Evolutionary conservation across 2,888 invertebrate genomes (phyloP).

Genomic region (Heliconius sara): DNA sequence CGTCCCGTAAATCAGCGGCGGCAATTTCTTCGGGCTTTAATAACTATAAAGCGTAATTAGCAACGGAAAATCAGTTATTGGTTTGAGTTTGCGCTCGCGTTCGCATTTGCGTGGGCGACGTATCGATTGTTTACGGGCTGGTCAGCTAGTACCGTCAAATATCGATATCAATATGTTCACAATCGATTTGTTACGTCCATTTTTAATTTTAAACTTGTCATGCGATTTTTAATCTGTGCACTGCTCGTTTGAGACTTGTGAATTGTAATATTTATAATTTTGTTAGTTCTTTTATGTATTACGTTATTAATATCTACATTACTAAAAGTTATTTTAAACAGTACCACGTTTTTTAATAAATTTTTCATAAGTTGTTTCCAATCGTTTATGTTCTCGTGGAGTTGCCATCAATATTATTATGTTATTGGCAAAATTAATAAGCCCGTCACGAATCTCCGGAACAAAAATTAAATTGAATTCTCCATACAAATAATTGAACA

Average conservation of each 20-base stretch:
- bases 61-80: slow-evolving; percentile 70
- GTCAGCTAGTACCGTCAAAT: slow-evolving; percentile 47
- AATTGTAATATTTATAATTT: not conserved
- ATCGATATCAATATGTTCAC: slow-evolving; percentile 51
- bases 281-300: not conserved
- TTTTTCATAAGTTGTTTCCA: slow-evolving; percentile 7
- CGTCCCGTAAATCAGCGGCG: slow-evolving; percentile 75
- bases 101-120: slow-evolving; percentile 51
- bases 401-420: slow-evolving; percentile 37
- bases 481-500: slow-evolving; percentile 36
- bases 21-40: slow-evolving; percentile 76
- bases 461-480: slow-evolving; percentile 42
- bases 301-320: not conserved
- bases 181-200: slow-evolving; percentile 67
- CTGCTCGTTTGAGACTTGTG: slow-evolving; percentile 12
- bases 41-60: slow-evolving; percentile 80
- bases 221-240: slow-evolving; percentile 42
- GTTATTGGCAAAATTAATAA: slow-evolving; percentile 30
- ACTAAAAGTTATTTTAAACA: not conserved
- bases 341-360: slow-evolving; percentile 8
- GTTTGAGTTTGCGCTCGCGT: slow-evolving; percentile 45
- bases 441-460: slow-evolving; percentile 39
- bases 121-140: slow-evolving; percentile 72
- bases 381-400: slow-evolving; percentile 29
- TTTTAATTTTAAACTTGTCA: slow-evolving; percentile 43